phyloP scores from a whole-genome alignment of 1,140 invertebrate genomes.

The Drosophila mayri region DNA sequence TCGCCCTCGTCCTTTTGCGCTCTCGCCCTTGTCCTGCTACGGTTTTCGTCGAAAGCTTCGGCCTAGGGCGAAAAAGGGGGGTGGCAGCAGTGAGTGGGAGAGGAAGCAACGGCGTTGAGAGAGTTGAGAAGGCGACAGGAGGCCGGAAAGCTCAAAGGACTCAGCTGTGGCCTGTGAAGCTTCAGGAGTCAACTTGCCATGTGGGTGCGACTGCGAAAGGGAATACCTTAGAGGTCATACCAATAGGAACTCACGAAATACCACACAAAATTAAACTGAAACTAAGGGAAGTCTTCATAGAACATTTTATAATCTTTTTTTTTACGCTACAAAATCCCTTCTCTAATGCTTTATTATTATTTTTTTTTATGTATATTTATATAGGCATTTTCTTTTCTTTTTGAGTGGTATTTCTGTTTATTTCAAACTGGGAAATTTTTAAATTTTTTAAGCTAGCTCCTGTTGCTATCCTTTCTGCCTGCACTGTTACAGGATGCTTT shows the following conservation, averaged over 20 bases:
- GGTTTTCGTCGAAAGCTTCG: conserved; percentile 7
- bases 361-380: background rate
- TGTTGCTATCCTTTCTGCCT: background rate
- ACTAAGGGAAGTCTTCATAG: too few relatives aligned
- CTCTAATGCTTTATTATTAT: too few relatives aligned
- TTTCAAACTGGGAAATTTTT: background rate
- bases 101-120: background rate
- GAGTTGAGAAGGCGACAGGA: background rate
- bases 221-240: conserved; percentile 1
- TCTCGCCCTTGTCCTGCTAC: background rate
- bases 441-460: background rate
- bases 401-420: too few relatives aligned
- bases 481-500: conserved; percentile 38
- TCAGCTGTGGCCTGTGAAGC: conserved; percentile 54
- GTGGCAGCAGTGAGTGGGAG: background rate
- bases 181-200: conserved; percentile 58
- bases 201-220: conserved; percentile 35
- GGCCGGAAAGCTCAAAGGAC: conserved; percentile 47
- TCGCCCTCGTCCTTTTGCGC: background rate
- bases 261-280: too few relatives aligned
- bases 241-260: background rate
- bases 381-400: too few relatives aligned
- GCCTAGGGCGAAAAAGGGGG: background rate
- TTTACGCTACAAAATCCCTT: too few relatives aligned
- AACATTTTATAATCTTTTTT: too few relatives aligned